Evolutionary conservation across 2,888 invertebrate species (phyloP), one percentile per base, ranked within the genome.

Genomic region (Dastarcus helophoroides): DNA sequence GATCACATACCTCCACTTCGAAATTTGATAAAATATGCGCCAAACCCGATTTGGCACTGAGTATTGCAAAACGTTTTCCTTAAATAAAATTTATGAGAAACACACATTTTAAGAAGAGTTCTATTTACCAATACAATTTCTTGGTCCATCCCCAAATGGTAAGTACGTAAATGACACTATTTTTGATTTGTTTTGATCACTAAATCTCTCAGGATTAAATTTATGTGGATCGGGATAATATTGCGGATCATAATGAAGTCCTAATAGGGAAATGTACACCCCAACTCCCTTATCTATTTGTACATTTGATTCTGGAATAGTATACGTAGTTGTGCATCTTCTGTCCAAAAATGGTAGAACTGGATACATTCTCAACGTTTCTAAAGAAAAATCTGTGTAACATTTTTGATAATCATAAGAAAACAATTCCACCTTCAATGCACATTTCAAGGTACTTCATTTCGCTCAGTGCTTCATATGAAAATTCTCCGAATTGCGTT

Each of bases 361-460:
- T 1, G 33, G 33, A 24, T 33, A 33, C 17, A 26, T 33, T 9
- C 33, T 33, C 10, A 29, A 13, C 3, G 29, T 29, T 16, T 33
- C 33, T 33, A 23, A 22, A 32, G 14, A 13, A 2, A 14, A 24
- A 26, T 26, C 15, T 4, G 13, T 25, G 13, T 9, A 26, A 26
- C 13, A 2, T 4, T 7, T 13, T 9, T 5, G 10, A 2, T 3
- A n/a, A n/a, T n/a, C n/a, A 11, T 10, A n/a, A 12, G 5, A 3
- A 7, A 14, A n/a, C 15, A 8, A 14, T 14, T 9, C n/a, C n/a
- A 36, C 36, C 63, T 34, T 46, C 44, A 2, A 65, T 41, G 2
- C 63, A 62, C 46, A 56, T 58, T 21, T 66, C 63, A 38, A 68
- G 42, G 36, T 66, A 68, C 3, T 50, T 50, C 64, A 69, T 62